A percentile compares a stretch with the other conserved stretches of the same genome.
Evolutionary conservation across 2,797 vertebrate species (phyloP).

Genomic region (Pithecia hirsuta): DNA sequence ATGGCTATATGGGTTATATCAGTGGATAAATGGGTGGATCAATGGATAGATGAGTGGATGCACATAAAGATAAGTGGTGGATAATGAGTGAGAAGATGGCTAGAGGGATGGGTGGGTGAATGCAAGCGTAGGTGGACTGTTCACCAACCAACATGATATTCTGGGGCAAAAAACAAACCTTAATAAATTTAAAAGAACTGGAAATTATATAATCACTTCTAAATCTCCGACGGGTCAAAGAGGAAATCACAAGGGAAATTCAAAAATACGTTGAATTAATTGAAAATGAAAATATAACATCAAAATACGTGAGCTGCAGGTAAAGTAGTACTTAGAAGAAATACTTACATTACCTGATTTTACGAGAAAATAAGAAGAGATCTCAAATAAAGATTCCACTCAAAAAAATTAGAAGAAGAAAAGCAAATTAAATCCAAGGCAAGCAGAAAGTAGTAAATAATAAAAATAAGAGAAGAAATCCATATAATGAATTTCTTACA

Average conservation of each 20-base stretch:
- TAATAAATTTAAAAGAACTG: not conserved
- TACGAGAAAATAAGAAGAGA: not conserved
- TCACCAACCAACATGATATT: not conserved
- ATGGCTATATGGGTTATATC: not conserved
- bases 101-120: not conserved
- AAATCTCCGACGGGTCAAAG: not conserved
- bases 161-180: not conserved
- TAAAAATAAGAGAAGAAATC: not conserved
- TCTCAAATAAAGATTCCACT: not conserved
- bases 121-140: no score
- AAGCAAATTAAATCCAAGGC: not conserved
- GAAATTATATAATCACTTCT: not conserved
- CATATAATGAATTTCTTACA: not conserved
- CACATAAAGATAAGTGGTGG: not conserved
- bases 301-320: not conserved
- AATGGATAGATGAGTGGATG: not conserved
- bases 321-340: not conserved
- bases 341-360: not conserved
- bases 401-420: not conserved
- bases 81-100: not conserved
- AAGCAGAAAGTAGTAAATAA: not conserved
- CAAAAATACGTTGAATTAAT: not conserved
- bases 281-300: not conserved
- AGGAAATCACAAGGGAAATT: not conserved
- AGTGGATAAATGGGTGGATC: no score